Evolutionary conservation across 2,888 invertebrate species (phyloP), one percentile per base, ranked within the genome.

Genomic region (Erannis defoliaria): DNA sequence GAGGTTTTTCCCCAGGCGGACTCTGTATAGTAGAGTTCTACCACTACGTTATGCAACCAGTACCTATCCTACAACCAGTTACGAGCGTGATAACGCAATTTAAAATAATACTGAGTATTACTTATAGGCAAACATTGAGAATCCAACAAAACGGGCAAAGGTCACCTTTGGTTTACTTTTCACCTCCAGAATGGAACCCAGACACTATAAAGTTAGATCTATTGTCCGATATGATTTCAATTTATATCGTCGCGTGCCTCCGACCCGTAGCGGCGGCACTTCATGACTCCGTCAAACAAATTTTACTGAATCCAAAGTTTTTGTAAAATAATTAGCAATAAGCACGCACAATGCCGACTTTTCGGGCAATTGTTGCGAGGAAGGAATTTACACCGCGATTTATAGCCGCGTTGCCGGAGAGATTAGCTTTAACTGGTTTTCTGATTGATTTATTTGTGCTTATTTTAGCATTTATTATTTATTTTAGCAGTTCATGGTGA

Each of bases 161-260:
- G 48, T 49, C 29, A 45, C 37, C 12, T 18, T 35, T 6, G 14
- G 19, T 49, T 49, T n/a, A 57, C 48, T 35, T 26, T 51, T 55
- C 46, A 43, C 58, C 54, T 51, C 37, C 42, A 62, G 55, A 43
- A 40, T 8, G 37, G 14, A n/a, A 33, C 42, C 37, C 58, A 66
- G 69, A 71, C 71, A 61, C 65, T 29, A 65, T 70, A 70, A 72
- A 70, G 60, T 65, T 62, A 72, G 70, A 72, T 70, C 55, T 53
- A 46, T 53, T 33, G 26, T 26, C 23, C 53, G 71, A 71, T 72
- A 74, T 63, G 62, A 65, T 65, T 65, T 67, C 61, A 68, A 70
- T n/a, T n/a, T n/a, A n/a, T n/a, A n/a, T 72, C 2, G 23, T 71
- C 59, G 71, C 74, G 69, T 74, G 74, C 55, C 21, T 0, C 9